phyloP scores from a whole-genome alignment of 92 coral and sea anemone genomes.

The Phenganax stokvisi region DNA sequence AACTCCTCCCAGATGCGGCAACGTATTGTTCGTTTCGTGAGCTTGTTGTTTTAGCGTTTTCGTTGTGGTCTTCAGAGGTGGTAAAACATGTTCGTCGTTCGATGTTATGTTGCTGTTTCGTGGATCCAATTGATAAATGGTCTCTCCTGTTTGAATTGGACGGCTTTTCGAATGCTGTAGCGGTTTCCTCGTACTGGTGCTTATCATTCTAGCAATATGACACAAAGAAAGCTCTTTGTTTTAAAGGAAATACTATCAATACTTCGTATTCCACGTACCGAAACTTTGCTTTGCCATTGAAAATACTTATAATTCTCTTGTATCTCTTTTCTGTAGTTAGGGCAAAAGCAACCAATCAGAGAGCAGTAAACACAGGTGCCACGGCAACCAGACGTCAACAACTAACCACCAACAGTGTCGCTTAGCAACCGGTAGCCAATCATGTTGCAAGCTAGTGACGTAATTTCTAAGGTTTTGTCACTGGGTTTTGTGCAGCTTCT shows the following conservation, averaged over 20 bases:
- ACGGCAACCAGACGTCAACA: conserved; percentile 91
- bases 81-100: conserved; percentile 64
- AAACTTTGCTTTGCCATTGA: conserved; percentile 49
- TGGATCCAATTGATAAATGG: conserved; percentile 79
- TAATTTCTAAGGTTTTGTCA: background rate
- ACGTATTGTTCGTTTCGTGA: conserved; percentile 61
- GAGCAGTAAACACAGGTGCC: conserved; percentile 65
- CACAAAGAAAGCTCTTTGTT: conserved; percentile 40
- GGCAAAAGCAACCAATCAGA: conserved; percentile 91
- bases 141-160: conserved; percentile 73
- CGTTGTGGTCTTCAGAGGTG: conserved; percentile 93
- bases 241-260: conserved; percentile 25
- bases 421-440: conserved; percentile 48
- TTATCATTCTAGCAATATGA: conserved; percentile 62
- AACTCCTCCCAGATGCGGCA: conserved; percentile 93
- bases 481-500: background rate
- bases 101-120: conserved; percentile 61
- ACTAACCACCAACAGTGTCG: conserved; percentile 55
- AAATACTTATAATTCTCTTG: conserved; percentile 52
- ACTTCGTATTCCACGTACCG: conserved; percentile 21
- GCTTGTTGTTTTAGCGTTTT: conserved; percentile 72
- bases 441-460: conserved; percentile 20
- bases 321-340: conserved; percentile 97
- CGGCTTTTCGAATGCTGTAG: conserved; percentile 83
- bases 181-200: conserved; percentile 80